phyloP scores from a whole-genome alignment of 2,113 vertebrate species.

The Poeciliopsis occidentalis region DNA sequence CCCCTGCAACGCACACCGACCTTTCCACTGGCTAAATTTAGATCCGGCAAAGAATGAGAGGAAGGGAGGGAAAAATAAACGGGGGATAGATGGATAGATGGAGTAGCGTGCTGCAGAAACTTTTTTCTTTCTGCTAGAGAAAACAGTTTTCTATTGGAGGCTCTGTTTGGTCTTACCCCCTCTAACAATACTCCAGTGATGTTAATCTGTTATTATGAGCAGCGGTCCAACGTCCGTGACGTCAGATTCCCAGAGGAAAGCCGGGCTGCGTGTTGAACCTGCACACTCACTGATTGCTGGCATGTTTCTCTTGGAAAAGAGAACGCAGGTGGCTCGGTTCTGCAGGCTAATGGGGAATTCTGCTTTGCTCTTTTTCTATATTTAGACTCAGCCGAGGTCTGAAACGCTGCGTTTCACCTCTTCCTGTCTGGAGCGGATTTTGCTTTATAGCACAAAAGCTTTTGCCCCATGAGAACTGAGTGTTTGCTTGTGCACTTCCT shows the following conservation, averaged over 20 bases:
- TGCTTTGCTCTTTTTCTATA: constrained; percentile 39
- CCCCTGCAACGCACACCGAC: constrained; percentile 67
- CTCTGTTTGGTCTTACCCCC: constrained; percentile 57
- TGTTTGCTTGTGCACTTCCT: background rate
- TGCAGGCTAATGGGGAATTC: constrained; percentile 55
- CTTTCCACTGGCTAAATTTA: constrained; percentile 79
- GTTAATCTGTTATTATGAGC: constrained; percentile 56
- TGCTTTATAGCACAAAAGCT: constrained; percentile 28
- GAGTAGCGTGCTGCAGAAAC: constrained; percentile 55
- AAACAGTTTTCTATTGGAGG: constrained; percentile 4
- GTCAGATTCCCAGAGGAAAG: constrained; percentile 55
- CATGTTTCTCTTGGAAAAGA: constrained; percentile 69
- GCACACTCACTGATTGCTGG: constrained; percentile 24
- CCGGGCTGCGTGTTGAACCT: constrained; percentile 34
- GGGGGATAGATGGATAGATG: constrained; percentile 57
- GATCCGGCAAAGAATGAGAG: constrained; percentile 77
- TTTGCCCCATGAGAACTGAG: constrained; percentile 13
- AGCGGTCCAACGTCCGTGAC: constrained; percentile 45
- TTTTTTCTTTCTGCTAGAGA: background rate
- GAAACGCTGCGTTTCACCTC: constrained; percentile 59
- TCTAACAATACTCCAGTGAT: constrained; percentile 66
- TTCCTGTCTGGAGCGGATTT: constrained; percentile 56
- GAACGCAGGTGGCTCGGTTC: constrained; percentile 58
- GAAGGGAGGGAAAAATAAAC: constrained; percentile 78
- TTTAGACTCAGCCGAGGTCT: constrained; percentile 52